Percentiles rank a stretch among this genome's conserved stretches.
Evolutionary conservation across 1,140 invertebrate species (phyloP).

Genomic region (Temnothorax longispinosus): DNA sequence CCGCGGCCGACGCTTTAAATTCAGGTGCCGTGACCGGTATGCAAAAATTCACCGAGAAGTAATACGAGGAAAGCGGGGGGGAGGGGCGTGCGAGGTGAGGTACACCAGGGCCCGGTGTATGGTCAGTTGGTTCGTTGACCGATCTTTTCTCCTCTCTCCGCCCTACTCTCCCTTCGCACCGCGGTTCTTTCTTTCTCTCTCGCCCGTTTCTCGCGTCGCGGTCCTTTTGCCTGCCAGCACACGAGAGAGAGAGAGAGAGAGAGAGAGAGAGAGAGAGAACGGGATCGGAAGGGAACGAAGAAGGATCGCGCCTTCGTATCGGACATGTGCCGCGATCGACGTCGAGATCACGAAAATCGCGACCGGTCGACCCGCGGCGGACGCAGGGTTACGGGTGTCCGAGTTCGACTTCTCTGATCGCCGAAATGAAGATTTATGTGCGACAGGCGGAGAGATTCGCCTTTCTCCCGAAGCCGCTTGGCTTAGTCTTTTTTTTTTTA

Average conservation of each 20-base stretch:
- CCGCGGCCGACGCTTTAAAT: conserved; percentile 39
- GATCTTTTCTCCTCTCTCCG: conserved; percentile 63
- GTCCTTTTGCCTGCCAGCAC: conserved; percentile 41
- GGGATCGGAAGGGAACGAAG: conserved; percentile 22
- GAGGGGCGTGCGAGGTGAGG: conserved; percentile 19
- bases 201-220: not conserved
- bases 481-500: not conserved
- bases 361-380: not conserved
- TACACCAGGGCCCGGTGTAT: conserved; percentile 39
- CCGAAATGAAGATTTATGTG: conserved; percentile 44
- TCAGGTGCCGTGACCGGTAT: conserved; percentile 54
- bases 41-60: conserved; percentile 62
- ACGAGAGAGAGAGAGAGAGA: not conserved
- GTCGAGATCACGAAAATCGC: conserved; percentile 33
- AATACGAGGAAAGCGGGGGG: conserved; percentile 25
- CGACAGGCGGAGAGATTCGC: conserved; percentile 6
- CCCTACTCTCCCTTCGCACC: conserved; percentile 38
- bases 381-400: not conserved
- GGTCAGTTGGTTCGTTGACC: conserved; percentile 78
- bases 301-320: conserved; percentile 29
- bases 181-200: not conserved
- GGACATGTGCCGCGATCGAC: not conserved
- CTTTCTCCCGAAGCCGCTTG: conserved; percentile 27
- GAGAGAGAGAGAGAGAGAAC: not conserved
- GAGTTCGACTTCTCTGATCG: not conserved